Percentiles rank a stretch among this genome's conserved stretches.
phyloP scores from a whole-genome alignment of 2,888 invertebrate genomes.

The Oligia latruncula region DNA sequence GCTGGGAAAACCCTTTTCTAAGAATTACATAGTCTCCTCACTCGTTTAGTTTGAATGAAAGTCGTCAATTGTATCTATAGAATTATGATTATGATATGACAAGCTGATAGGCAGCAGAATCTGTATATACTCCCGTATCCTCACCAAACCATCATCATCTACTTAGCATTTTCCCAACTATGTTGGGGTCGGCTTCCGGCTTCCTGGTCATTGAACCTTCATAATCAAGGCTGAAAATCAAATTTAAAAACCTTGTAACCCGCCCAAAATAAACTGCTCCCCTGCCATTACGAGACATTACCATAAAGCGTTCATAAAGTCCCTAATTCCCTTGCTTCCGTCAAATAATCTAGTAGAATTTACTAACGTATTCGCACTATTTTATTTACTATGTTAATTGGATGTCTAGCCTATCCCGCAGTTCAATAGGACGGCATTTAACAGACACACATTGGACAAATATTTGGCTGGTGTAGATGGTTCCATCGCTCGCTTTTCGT shows the following conservation, averaged over 20 bases:
- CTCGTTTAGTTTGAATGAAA: neutral
- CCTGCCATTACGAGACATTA: slow-evolving; percentile 8
- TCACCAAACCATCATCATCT: neutral
- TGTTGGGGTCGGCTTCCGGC: neutral
- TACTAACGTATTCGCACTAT: slow-evolving; percentile 1
- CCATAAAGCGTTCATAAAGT: slow-evolving; percentile 6
- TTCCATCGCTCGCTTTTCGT: slow-evolving; percentile 4
- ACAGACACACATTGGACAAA: slow-evolving; percentile 54
- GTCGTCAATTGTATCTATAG: neutral
- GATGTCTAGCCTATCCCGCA: slow-evolving; percentile 50
- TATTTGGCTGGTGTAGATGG: slow-evolving; percentile 47
- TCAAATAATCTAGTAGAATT: slow-evolving; percentile 7
- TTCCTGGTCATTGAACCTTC: neutral
- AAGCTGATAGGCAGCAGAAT: neutral
- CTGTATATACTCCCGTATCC: neutral
- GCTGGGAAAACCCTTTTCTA: slow-evolving; percentile 36
- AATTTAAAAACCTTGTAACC: neutral
- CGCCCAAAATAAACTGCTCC: slow-evolving; percentile 1
- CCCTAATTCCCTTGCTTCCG: slow-evolving; percentile 8
- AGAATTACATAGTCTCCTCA: neutral
- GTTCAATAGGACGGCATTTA: slow-evolving; percentile 64
- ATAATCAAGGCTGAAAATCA: slow-evolving; percentile 6
- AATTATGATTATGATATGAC: neutral
- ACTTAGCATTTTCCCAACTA: neutral
- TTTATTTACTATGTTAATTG: slow-evolving; percentile 53